A percentile compares a stretch with the other conserved stretches of the same genome.
phyloP scores from a whole-genome alignment of 2,888 invertebrate species.

The Hoplodrina blanda region DNA sequence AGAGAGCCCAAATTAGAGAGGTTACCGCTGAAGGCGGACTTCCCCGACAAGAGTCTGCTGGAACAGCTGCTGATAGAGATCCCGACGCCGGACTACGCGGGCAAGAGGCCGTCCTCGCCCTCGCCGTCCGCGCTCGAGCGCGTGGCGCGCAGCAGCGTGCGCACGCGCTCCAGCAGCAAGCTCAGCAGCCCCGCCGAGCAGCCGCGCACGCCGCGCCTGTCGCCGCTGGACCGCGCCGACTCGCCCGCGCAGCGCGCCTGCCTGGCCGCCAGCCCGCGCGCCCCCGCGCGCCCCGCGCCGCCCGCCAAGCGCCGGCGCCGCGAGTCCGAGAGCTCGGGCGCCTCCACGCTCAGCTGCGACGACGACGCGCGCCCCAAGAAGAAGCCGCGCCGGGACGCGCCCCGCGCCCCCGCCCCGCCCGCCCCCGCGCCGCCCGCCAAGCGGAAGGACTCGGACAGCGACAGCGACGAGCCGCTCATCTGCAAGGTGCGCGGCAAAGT shows the following conservation, averaged over 20 bases:
- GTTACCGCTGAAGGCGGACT: conserved; percentile 85
- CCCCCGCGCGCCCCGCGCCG: conserved; percentile 67
- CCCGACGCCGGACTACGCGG: conserved; percentile 91
- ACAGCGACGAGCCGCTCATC: conserved; percentile 95
- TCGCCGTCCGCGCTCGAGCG: conserved; percentile 87
- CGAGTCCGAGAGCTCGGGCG: conserved; percentile 94
- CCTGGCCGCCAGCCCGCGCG: conserved; percentile 77
- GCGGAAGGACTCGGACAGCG: conserved; percentile 93
- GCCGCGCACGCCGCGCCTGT: conserved; percentile 84
- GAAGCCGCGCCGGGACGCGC: conserved; percentile 82
- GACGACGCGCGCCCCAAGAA: conserved; percentile 84
- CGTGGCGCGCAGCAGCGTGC: conserved; percentile 89
- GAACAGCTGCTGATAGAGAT: conserved; percentile 96
- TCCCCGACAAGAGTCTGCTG: conserved; percentile 91
- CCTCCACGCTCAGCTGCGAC: conserved; percentile 92
- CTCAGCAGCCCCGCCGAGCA: conserved; percentile 92
- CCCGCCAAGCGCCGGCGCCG: conserved; percentile 93
- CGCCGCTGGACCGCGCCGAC: conserved; percentile 82
- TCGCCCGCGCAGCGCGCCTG: conserved; percentile 77
- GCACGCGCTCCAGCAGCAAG: conserved; percentile 93
- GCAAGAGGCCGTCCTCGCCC: conserved; percentile 86
- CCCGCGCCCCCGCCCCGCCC: conserved; percentile 85
- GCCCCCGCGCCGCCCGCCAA: conserved; percentile 85
- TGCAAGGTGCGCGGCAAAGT: conserved; percentile 92
- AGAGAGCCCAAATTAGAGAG: conserved; percentile 78